Evolutionary conservation across 2,888 invertebrate genomes (phyloP), one percentile per base, ranked within the genome.

Genomic region (Drosophila acutilabella): DNA sequence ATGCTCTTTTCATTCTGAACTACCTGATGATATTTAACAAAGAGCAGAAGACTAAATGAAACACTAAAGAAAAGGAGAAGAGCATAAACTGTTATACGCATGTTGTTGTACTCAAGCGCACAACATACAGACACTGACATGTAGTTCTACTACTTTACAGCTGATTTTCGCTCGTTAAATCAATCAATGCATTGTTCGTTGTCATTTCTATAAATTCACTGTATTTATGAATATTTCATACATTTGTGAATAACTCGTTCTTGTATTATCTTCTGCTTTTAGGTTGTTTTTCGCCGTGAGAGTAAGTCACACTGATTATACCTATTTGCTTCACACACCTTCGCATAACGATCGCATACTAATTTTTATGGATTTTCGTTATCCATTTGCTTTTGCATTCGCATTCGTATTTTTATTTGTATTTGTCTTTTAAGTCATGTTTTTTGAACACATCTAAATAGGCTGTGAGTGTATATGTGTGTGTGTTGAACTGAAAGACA

Each of bases 261-360:
- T 33, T 57, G 23, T 64, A 18, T 52, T 53, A 18, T 53, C 18
- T 62, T 40, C 14, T 33, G 51, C 36, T 58, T 74, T 74, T 74
- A 40, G 14, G 8, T 30, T 40, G 30, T 10, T 56, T 45, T 47
- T n/a, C 18, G 47, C 45, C n/a, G 38, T 36, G 59, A 36, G 59
- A 30, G 40, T 54, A 60, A 60, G 48, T 75, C 71, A 51, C 47
- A 74, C 45, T 51, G 61, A 58, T 71, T 61, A 48, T 58, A 48
- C 47, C 3, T 47, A 66, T 59, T 59, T 62, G 66, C 66, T 48
- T 74, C 40, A 54, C 58, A 71, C 66, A 20, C 77, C 58, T 71
- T 74, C 67, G 51, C 56, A 44, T 30, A 47, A 40, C 50, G 50
- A 71, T 71, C 54, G 30, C 45, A 11, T 38, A 11, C 33, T 36